phyloP scores from a whole-genome alignment of 1,140 invertebrate genomes.

The Drosophila miranda region DNA sequence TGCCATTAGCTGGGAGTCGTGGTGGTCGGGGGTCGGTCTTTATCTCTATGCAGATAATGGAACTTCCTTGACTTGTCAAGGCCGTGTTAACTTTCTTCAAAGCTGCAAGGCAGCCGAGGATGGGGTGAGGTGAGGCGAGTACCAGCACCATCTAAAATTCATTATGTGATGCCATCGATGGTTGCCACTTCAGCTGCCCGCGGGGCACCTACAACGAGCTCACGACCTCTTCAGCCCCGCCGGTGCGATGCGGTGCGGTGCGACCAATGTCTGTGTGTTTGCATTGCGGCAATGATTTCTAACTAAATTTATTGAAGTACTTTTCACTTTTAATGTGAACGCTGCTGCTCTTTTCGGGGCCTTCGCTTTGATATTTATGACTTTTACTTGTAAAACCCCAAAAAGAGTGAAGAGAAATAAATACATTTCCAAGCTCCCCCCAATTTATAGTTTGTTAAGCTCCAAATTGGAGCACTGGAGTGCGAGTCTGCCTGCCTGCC shows the following conservation, averaged over 20 bases:
- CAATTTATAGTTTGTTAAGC: conserved; percentile 53
- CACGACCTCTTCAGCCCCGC: conserved; percentile 42
- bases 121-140: too few species aligned
- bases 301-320: conserved; percentile 79
- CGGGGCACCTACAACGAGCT: conserved; percentile 37
- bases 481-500: conserved; percentile 7
- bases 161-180: conserved; percentile 73
- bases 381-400: conserved; percentile 54
- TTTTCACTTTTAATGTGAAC: conserved; percentile 78
- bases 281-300: conserved; percentile 75
- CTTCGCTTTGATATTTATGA: conserved; percentile 72
- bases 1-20: conserved; percentile 25
- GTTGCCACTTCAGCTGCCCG: conserved; percentile 60
- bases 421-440: conserved; percentile 25
- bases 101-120: background rate
- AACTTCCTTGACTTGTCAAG: conserved; percentile 62
- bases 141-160: conserved; percentile 9
- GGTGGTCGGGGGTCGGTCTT: conserved; percentile 30
- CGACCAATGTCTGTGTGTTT: conserved; percentile 42
- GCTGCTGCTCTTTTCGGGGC: conserved; percentile 33
- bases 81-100: conserved; percentile 67
- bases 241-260: background rate
- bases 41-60: conserved; percentile 58
- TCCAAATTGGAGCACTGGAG: conserved; percentile 53
- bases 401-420: conserved; percentile 19